phyloP scores from a whole-genome alignment of 1,140 invertebrate species.

The Nephila pilipes region DNA sequence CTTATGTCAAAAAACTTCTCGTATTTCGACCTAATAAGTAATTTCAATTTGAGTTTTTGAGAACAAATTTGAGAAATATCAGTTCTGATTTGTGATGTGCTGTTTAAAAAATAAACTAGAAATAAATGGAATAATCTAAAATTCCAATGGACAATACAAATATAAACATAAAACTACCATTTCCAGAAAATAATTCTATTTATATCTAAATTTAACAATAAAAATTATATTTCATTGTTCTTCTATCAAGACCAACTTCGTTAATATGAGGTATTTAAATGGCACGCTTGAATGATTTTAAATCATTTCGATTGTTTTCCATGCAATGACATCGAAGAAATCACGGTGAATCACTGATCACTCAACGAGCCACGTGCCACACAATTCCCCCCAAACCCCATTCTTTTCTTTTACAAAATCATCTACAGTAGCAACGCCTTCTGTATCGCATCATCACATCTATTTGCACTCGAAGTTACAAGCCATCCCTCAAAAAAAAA shows the following conservation, averaged over 20 bases:
- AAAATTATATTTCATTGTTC: not conserved
- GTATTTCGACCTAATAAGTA: too few relatives aligned
- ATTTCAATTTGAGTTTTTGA: too few relatives aligned
- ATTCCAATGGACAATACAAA: too few relatives aligned
- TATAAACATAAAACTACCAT: too few relatives aligned
- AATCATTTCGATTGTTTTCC: not conserved
- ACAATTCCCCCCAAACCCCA: not conserved
- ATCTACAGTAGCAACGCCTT: not conserved
- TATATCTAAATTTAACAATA: too few relatives aligned
- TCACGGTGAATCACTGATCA: not conserved
- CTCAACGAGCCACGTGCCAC: not conserved
- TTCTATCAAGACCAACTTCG: not conserved
- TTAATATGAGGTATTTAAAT: not conserved
- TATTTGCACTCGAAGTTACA: not conserved
- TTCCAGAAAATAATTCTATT: too few relatives aligned
- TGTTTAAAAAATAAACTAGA: too few relatives aligned
- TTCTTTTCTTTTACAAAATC: not conserved
- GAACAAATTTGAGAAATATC: too few relatives aligned
- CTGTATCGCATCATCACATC: constrained; percentile 5
- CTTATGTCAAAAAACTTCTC: too few relatives aligned
- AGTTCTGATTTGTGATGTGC: too few relatives aligned
- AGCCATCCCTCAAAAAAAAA: not conserved
- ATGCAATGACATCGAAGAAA: not conserved
- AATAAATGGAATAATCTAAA: too few relatives aligned
- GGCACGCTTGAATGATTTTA: not conserved